Evolutionary conservation across 2,888 invertebrate species (phyloP), one percentile per base, ranked within the genome.

Genomic region (Aleiodes testaceus): DNA sequence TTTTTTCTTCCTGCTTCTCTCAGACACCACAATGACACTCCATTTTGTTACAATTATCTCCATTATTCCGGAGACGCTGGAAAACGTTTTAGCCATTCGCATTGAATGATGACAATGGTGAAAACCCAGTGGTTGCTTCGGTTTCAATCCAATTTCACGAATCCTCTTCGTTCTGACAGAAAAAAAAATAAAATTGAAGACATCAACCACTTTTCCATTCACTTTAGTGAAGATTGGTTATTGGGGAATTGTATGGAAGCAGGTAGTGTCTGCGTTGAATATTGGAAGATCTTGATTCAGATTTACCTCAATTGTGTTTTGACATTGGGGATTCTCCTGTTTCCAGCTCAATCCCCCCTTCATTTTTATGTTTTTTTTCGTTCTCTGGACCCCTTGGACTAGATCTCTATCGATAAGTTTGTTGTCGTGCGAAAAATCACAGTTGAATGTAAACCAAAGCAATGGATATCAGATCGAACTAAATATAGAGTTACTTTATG

Each of bases 31-130:
- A 85, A 84, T 84, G 83, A 84, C 83, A 80, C 83, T 84, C 84
- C 84, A 85, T 84, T 86, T 86, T 82, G 84, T 83, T 79, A 86
- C 86, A 86, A 86, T 86, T 86, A 85, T 85, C 85, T 82, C 83
- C 80, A 84, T 84, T 85, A 84, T 84, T 81, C 80, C 44, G 52
- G 59, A 72, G 79, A 69, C 73, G 76, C 77, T 76, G 79, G 80
- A 77, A 22, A 83, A 79, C 83, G 79, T 82, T 85, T 84, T 82
- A 84, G 81, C 78, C 77, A 76, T 74, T 76, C 72, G 69, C 77
- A 79, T 66, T 74, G 53, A 69, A 26, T 20, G 61, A 72, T 72
- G 36, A 72, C 74, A 72, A 72, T 74, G 61, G 66, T 53, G 42
- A 36, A 53, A 70, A 68, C 66, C 44, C 47, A 55, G 49, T 68